Evolutionary conservation across 2,113 vertebrate genomes (phyloP).

Genomic region (Cepphus grylle): DNA sequence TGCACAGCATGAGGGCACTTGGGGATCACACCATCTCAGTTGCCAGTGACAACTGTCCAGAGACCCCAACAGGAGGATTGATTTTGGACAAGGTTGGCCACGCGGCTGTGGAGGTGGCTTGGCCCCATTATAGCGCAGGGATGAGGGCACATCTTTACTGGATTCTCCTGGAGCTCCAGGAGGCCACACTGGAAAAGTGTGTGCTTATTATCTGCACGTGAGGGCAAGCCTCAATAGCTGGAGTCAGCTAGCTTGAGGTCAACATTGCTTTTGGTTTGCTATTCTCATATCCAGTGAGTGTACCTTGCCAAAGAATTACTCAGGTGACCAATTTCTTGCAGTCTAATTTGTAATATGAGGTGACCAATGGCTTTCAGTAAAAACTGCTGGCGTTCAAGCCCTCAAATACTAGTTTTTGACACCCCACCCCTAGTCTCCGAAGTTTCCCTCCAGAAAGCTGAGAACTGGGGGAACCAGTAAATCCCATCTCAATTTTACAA

Average conservation of each 20-base stretch:
- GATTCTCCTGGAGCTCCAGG: background rate
- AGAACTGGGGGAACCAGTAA: background rate
- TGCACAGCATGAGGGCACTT: fast-evolving
- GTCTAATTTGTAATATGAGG: background rate
- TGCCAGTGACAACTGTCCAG: background rate
- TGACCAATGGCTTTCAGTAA: background rate
- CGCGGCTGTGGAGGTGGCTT: background rate
- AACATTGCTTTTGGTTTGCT: background rate
- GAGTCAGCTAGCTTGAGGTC: background rate
- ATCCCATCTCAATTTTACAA: slow-evolving; percentile 26
- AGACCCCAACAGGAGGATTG: fast-evolving
- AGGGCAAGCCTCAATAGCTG: background rate
- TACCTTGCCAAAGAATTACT: background rate
- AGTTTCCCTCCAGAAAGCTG: background rate
- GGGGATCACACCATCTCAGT: background rate
- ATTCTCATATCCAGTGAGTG: background rate
- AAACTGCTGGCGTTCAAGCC: background rate
- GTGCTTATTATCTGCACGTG: fast-evolving
- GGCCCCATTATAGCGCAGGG: background rate
- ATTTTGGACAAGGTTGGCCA: background rate
- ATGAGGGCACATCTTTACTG: background rate
- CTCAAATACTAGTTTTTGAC: background rate
- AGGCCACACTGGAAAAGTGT: fast-evolving
- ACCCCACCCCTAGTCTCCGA: background rate
- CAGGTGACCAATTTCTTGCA: background rate